Base-by-base conservation (phyloP, 1,140 invertebrate genomes). In the Holcopasites calliopsidis region DNA sequence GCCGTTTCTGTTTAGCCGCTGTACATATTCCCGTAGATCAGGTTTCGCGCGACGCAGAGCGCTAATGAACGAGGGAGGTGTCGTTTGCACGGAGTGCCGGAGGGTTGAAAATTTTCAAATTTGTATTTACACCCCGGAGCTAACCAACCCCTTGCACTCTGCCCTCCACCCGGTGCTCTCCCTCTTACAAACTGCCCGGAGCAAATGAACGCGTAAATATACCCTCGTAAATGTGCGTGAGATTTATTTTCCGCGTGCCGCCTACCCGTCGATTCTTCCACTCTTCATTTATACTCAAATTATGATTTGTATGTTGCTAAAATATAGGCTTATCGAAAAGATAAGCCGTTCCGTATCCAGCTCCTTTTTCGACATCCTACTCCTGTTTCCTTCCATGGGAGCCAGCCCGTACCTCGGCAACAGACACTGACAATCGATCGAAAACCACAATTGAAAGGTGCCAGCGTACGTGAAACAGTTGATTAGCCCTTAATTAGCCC, bases 21-120 rank as follows among this genome's bases (percentile, higher is more conserved):
- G 61, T 55, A 60, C 49, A 60, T 52, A 73, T 44, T 52, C 50
- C 23, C 73, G 81, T 82, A 87, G 82, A 85, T 88, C 86, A 85
- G 82, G 69, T 86, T 77, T 81, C 77, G 65, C 72, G 62, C 65
- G 83, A 88, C 87, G 87, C 61, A 84, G 80, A 35, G 23, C 87
- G 85, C 80, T 88, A 88, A 88, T 88, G 85, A 88, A 88, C 83
- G 86, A 79, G 75, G n/a, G 33, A 77, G 74, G 81, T 86, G 79
- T 88, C 85, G 85, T 87, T 88, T 86, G 80, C 86, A 86, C 75
- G 52, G 69, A 7, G 8, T 13, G 68, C 74, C 73, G 77, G 72
- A 69, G 79, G 78, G 72, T 49, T 58, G 74, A 75, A 78, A 77
- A 83, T 87, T 88, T 88, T 83, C 77, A 66, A 78, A 85, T 83